Conservation (phyloP, 2,113 vertebrate genomes). For the Potamarius usumacintae region DNA sequence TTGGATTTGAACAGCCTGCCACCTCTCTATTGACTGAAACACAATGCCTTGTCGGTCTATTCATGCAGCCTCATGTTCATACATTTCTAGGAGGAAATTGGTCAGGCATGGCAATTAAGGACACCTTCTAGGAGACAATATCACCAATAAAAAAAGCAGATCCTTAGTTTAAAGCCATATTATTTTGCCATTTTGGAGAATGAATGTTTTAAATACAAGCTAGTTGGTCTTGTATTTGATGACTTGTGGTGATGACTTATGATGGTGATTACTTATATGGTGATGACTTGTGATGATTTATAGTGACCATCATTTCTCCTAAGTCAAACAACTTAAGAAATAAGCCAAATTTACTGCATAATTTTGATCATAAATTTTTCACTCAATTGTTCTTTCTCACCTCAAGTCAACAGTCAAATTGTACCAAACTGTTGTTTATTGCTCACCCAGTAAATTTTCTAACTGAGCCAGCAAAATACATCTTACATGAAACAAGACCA, state of each 20-base stretch:
- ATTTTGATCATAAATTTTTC: too few species aligned
- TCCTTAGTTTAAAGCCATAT: not conserved
- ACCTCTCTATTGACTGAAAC: conserved; percentile 61
- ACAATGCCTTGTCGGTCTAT: conserved; percentile 56
- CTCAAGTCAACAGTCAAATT: not conserved
- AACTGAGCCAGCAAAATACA: not conserved
- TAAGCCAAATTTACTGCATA: not conserved
- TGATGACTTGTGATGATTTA: not conserved
- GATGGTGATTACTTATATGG: too few species aligned
- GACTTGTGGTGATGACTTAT: too few species aligned
- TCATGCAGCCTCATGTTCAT: conserved; percentile 36
- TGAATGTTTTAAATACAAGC: not conserved
- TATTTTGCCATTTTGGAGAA: not conserved
- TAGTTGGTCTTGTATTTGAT: not conserved
- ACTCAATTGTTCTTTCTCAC: not conserved
- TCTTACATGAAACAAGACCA: not conserved
- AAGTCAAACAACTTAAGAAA: not conserved
- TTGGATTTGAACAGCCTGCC: conserved; percentile 65
- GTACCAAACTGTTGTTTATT: not conserved
- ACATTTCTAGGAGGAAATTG: conserved; percentile 18
- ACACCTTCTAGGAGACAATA: conserved; percentile 12
- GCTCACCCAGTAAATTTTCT: not conserved
- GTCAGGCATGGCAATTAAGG: conserved; percentile 15
- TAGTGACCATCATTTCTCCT: not conserved
- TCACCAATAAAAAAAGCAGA: not conserved